phyloP scores from a whole-genome alignment of 2,797 vertebrate species.

The Gastrophryne carolinensis region DNA sequence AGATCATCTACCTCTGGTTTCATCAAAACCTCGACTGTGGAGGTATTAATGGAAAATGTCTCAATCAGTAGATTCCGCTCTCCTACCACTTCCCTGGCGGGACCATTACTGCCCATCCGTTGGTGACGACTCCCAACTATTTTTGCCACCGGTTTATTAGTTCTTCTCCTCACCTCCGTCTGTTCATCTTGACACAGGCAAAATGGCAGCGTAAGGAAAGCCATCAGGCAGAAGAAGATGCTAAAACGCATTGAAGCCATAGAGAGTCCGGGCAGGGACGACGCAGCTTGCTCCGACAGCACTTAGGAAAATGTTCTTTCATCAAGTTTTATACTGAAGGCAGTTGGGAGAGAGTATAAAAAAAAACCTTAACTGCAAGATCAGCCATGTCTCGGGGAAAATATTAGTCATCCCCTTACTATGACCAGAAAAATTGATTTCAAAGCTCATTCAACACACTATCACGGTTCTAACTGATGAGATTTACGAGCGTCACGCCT shows the following conservation, averaged over 20 bases:
- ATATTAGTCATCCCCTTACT: slow-evolving; percentile 72
- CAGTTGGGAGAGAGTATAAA: slow-evolving; percentile 65
- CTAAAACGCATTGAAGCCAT: slow-evolving; percentile 67
- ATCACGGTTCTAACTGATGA: slow-evolving; percentile 64
- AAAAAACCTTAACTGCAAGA: slow-evolving; percentile 66
- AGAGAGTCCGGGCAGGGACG: slow-evolving; percentile 59
- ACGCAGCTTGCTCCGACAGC: slow-evolving; percentile 41
- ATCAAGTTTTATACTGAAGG: slow-evolving; percentile 69
- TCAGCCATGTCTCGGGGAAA: slow-evolving; percentile 67
- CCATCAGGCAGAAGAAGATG: slow-evolving; percentile 68
- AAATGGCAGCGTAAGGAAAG: slow-evolving; percentile 72
- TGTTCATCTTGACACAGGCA: slow-evolving; percentile 79
- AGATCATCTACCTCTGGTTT: slow-evolving; percentile 78
- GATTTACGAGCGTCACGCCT: slow-evolving; percentile 66
- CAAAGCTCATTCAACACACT: slow-evolving; percentile 61
- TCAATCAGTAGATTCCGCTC: slow-evolving; percentile 71
- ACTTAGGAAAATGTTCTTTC: slow-evolving; percentile 1
- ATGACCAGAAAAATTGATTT: slow-evolving; percentile 67
- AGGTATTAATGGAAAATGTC: slow-evolving; percentile 73
- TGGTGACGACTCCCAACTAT: slow-evolving; percentile 79
- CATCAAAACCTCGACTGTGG: slow-evolving; percentile 72
- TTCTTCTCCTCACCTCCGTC: slow-evolving; percentile 81
- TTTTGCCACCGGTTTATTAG: slow-evolving; percentile 74
- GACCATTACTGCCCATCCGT: slow-evolving; percentile 70
- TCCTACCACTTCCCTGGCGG: slow-evolving; percentile 75